Percentiles rank a stretch among this genome's conserved stretches.
phyloP scores from a whole-genome alignment of 2,113 vertebrate species.

The Chlamydotis undulata region DNA sequence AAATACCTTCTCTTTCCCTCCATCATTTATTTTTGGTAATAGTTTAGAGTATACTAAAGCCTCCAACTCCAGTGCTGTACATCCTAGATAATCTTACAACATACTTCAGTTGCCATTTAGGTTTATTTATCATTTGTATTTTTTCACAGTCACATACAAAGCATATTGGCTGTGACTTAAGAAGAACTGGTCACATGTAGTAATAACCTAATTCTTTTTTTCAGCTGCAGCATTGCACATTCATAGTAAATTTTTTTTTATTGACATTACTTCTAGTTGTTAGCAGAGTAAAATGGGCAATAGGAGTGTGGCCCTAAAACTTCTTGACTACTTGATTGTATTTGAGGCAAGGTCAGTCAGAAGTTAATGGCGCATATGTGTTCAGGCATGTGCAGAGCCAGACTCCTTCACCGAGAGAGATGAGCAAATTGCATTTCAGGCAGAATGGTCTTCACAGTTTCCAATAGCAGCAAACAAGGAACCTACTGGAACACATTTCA shows the following conservation, averaged over 20 bases:
- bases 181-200: not conserved
- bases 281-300: not conserved
- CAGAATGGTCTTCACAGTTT: not conserved
- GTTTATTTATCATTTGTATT: not conserved
- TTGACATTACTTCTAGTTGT: not conserved
- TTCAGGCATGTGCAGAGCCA: not conserved
- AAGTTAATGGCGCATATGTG: not conserved
- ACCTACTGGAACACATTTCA: not conserved
- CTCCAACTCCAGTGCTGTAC: not conserved
- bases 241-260: not conserved
- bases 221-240: not conserved
- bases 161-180: not conserved
- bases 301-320: not conserved
- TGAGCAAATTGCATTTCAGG: not conserved
- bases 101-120: not conserved
- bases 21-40: not conserved
- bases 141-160: not conserved
- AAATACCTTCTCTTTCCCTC: not conserved
- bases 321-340: not conserved
- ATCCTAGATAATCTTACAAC: not conserved
- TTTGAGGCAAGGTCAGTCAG: not conserved
- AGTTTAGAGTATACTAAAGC: not conserved
- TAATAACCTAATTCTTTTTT: not conserved
- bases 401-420: not conserved
- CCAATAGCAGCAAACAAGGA: not conserved